A percentile compares a stretch with the other conserved stretches of the same genome.
These are phyloP conservation scores for Lasioglossum albipes DNA, from an alignment of 1,140 invertebrate species.

Conservation along the genomic window DNA sequence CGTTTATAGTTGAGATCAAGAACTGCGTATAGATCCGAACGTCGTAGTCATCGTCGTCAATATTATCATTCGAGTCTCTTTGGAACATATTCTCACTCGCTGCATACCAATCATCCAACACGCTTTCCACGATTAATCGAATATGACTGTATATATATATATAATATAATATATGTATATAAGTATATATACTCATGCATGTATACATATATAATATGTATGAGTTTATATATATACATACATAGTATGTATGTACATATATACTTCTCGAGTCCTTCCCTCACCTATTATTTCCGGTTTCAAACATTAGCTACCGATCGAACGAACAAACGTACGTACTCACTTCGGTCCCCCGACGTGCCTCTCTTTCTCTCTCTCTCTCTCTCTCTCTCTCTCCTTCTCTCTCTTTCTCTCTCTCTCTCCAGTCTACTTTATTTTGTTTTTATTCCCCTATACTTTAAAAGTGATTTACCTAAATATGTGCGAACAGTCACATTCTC, in stretches of 20 bases:
- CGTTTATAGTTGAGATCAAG: background rate
- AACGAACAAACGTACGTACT: constrained; percentile 50
- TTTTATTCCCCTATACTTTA: constrained; percentile 68
- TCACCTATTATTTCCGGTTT: background rate
- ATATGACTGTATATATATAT: background rate
- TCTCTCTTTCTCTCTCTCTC: constrained; percentile 16
- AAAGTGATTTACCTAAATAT: constrained; percentile 70
- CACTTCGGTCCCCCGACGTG: constrained; percentile 49
- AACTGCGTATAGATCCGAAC: background rate
- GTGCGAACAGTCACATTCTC: constrained; percentile 66
- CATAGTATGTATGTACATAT: background rate
- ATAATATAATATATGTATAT: no score
- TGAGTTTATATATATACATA: background rate
- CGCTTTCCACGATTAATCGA: constrained; percentile 3
- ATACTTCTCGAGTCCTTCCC: background rate
- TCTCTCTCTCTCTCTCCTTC: constrained; percentile 6
- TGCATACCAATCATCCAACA: constrained; percentile 27
- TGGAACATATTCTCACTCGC: constrained; percentile 44
- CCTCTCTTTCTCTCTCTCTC: constrained; percentile 41
- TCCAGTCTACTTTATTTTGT: constrained; percentile 56
- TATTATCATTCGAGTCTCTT: constrained; percentile 8
- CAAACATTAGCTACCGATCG: constrained; percentile 34
- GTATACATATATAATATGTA: background rate
- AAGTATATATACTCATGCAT: background rate
- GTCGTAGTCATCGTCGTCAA: constrained; percentile 6